Evolutionary conservation across 1,140 invertebrate species (phyloP).

Genomic region (Ips typographus): DNA sequence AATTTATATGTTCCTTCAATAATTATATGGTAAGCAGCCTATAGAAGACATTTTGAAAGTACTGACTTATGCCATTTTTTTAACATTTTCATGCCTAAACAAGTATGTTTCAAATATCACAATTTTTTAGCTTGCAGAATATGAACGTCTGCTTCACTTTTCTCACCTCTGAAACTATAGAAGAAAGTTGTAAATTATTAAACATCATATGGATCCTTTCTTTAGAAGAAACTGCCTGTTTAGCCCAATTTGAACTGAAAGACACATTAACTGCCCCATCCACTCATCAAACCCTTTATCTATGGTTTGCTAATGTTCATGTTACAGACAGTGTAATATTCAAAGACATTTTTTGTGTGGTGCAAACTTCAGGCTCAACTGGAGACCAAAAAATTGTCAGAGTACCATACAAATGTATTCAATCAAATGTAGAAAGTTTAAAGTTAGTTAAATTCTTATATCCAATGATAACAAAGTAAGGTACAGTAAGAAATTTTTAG

Average conservation of each 20-base stretch:
- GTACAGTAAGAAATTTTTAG: slow-evolving; percentile 36
- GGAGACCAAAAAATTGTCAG: slow-evolving; percentile 63
- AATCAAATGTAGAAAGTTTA: slow-evolving; percentile 64
- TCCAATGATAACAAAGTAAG: not conserved
- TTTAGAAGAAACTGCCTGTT: no score
- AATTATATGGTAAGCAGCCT: no score
- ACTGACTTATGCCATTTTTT: no score
- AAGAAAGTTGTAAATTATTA: slow-evolving; percentile 4
- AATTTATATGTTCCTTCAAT: no score
- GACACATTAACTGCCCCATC: not conserved
- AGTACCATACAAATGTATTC: slow-evolving; percentile 63
- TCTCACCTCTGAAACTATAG: slow-evolving; percentile 19
- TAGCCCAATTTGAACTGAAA: no score
- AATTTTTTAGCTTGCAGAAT: slow-evolving; percentile 35
- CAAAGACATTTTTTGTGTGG: slow-evolving; percentile 59
- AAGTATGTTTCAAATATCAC: not conserved
- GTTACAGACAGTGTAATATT: slow-evolving; percentile 4
- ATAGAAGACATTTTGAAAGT: no score
- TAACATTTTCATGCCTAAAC: no score
- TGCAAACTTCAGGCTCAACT: slow-evolving; percentile 68
- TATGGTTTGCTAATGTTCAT: slow-evolving; percentile 20
- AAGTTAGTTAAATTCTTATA: slow-evolving; percentile 44
- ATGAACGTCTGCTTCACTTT: slow-evolving; percentile 34
- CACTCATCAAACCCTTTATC: slow-evolving; percentile 7
- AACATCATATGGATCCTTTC: slow-evolving; percentile 22